Percentiles rank a stretch among this genome's conserved stretches.
phyloP scores from a whole-genome alignment of 2,113 vertebrate genomes.

The Odocoileus virginianus region DNA sequence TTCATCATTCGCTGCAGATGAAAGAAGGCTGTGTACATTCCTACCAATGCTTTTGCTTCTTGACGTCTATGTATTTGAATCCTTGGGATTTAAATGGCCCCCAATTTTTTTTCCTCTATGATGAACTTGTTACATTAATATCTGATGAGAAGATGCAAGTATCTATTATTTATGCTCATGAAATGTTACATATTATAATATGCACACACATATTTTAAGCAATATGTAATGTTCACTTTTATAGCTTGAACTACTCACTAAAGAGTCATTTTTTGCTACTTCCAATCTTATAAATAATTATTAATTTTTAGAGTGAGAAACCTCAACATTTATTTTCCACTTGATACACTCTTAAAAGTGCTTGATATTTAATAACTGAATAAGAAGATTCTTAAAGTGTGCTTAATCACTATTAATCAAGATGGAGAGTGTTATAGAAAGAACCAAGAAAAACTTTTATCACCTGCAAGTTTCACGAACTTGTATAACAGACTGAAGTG shows the following conservation, averaged over 20 bases:
- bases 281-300: background rate
- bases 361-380: background rate
- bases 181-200: background rate
- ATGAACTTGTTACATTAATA: background rate
- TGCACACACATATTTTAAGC: background rate
- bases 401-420: background rate
- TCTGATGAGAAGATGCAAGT: background rate
- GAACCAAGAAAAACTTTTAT: background rate
- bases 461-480: background rate
- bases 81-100: background rate
- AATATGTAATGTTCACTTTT: background rate
- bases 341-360: background rate
- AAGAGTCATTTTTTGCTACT: background rate
- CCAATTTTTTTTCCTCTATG: background rate
- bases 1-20: background rate
- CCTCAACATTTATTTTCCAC: background rate
- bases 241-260: background rate
- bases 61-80: background rate
- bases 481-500: background rate
- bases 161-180: background rate
- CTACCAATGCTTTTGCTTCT: background rate
- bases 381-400: background rate
- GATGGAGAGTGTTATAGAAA: background rate
- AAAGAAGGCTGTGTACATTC: background rate
- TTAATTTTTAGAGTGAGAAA: background rate